These are phyloP conservation scores for Tiliacea aurago DNA, from an alignment of 2,888 invertebrate species.

Conservation along the genomic window DNA sequence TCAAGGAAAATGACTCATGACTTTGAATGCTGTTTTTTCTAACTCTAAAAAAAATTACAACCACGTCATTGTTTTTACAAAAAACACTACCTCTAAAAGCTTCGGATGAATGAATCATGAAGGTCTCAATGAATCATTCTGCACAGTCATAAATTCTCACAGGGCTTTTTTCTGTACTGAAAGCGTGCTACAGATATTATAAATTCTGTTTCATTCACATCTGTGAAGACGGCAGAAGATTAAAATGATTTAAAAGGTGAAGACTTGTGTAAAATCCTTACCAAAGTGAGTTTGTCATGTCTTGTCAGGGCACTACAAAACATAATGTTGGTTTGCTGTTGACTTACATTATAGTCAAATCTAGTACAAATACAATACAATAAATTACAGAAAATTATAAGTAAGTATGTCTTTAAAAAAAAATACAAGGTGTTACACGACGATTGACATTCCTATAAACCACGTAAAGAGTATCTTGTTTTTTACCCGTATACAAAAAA, in stretches of 20 bases:
- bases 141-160: background rate
- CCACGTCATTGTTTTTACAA: too few species aligned
- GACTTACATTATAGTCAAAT: too few species aligned
- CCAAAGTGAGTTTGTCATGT: too few species aligned
- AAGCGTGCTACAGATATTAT: background rate
- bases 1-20: background rate
- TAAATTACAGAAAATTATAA: too few species aligned
- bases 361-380: too few species aligned
- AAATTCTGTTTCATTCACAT: conserved; percentile 3
- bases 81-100: background rate
- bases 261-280: background rate
- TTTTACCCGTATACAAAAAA: too few species aligned
- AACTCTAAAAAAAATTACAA: background rate
- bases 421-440: too few species aligned
- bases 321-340: too few species aligned
- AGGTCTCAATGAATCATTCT: background rate
- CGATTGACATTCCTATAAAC: too few species aligned
- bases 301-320: too few species aligned
- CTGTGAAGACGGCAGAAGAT: background rate
- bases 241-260: background rate
- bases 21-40: background rate
- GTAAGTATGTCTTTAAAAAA: too few species aligned
- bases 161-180: background rate
- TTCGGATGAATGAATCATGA: background rate
- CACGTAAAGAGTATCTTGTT: too few species aligned